These are phyloP conservation scores for Pseudomyrmex flavicornis DNA, from an alignment of 1,140 invertebrate genomes.

Conservation along the genomic window DNA sequence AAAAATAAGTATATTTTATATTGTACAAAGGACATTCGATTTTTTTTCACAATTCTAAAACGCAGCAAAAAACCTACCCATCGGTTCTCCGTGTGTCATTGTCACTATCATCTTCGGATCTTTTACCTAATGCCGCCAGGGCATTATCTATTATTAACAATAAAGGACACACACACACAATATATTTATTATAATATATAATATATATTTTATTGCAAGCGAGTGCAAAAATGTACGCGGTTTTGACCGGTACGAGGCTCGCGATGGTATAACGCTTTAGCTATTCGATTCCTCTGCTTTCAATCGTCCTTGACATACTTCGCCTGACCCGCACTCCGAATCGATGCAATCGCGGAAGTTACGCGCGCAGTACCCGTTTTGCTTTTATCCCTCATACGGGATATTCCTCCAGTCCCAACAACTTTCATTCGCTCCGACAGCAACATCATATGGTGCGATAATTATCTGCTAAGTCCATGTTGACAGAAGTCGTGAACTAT, in stretches of 20 bases:
- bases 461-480: background rate
- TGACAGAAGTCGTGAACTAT: no score
- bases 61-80: no score
- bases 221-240: background rate
- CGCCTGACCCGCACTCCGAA: slow-evolving; percentile 50
- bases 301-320: slow-evolving; percentile 58
- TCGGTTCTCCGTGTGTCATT: no score
- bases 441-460: background rate
- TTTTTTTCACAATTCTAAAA: no score
- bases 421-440: slow-evolving; percentile 14
- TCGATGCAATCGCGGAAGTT: slow-evolving; percentile 55
- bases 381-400: slow-evolving; percentile 50
- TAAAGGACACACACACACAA: no score
- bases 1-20: no score
- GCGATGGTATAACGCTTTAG: slow-evolving; percentile 1
- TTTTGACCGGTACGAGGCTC: background rate
- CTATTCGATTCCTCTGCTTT: slow-evolving; percentile 53
- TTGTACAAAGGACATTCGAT: no score
- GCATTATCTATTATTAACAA: no score
- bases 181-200: no score
- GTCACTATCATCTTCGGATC: no score
- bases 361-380: slow-evolving; percentile 47
- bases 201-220: no score
- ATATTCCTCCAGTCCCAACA: background rate
- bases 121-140: no score